These are phyloP conservation scores for Onchidella celtica DNA, from an alignment of 2,888 invertebrate species.

Conservation along the genomic window DNA sequence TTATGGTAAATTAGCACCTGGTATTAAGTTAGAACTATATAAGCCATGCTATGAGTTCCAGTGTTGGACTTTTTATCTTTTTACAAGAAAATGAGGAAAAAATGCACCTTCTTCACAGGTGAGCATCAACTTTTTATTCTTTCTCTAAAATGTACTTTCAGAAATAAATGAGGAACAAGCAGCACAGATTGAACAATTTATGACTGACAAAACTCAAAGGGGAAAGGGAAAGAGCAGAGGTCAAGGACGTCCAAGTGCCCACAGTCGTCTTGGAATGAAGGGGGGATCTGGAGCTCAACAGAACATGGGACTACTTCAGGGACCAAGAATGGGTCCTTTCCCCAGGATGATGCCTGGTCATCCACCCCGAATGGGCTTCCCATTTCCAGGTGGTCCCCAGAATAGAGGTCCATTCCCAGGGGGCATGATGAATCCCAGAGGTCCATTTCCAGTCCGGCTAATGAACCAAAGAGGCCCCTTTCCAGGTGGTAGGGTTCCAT, in stretches of 20 bases:
- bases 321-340: constrained; percentile 10
- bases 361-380: neutral
- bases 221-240: neutral
- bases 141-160: no score
- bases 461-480: constrained; percentile 16
- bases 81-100: no score
- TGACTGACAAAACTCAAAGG: constrained; percentile 40
- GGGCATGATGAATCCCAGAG: constrained; percentile 3
- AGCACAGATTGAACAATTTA: constrained; percentile 47
- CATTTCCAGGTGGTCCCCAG: constrained; percentile 2
- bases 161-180: constrained; percentile 49
- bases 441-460: constrained; percentile 22
- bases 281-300: neutral
- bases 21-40: no score
- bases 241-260: constrained; percentile 42
- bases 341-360: constrained; percentile 8
- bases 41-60: no score
- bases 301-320: neutral
- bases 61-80: no score
- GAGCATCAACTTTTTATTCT: no score
- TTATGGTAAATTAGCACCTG: no score
- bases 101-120: no score
- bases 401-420: constrained; percentile 39
- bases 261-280: constrained; percentile 32
- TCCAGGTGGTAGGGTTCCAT: constrained; percentile 7